Evolutionary conservation across 1,140 invertebrate species (phyloP), one percentile per base, ranked within the genome.

Genomic region (Conus ventricosus): DNA sequence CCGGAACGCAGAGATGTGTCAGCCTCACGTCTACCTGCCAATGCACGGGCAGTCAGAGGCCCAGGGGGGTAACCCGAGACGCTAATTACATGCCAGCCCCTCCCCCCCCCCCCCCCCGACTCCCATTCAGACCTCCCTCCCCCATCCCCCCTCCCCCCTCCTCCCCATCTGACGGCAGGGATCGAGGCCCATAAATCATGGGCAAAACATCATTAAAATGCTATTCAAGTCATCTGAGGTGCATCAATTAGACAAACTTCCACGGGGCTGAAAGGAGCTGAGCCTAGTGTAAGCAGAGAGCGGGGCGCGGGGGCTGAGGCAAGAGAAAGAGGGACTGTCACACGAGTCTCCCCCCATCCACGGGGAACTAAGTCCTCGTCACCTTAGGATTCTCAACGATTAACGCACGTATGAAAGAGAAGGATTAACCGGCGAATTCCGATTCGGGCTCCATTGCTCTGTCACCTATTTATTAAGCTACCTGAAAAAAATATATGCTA

Each of bases 191-290:
- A 54, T 81, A 81, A 81, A 81, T 81, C 80, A 81, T 54, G 13
- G 17, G 5, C 8, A 81, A 23, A 54, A 81, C 27, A 81, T 81
- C 80, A 81, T 81, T 81, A 81, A 53, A 81, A 81, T 81, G 80
- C 80, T 81, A 81, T 81, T 81, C 27, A 53, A 81, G 51, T 81
- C 80, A 81, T 81, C 39, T 53, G 80, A 81, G 80, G 80, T 81
- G 80, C 80, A 81, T 54, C 39, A 81, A 81, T 81, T 81, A 81
- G 80, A 81, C 39, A 54, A 81, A 81, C 27, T 23, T 81, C 39
- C 54, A 20, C 17, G 4, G 13, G 39, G 13, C 39, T 54, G 27
- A 81, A 81, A 51, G 20, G 39, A 7, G 39, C 5, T 53, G 39
- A 81, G 55, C 39, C 80, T 23, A 20, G 51, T 54, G 51, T 54